Conservation (phyloP, 1,140 invertebrate species). For the Cephus cinctus region DNA sequence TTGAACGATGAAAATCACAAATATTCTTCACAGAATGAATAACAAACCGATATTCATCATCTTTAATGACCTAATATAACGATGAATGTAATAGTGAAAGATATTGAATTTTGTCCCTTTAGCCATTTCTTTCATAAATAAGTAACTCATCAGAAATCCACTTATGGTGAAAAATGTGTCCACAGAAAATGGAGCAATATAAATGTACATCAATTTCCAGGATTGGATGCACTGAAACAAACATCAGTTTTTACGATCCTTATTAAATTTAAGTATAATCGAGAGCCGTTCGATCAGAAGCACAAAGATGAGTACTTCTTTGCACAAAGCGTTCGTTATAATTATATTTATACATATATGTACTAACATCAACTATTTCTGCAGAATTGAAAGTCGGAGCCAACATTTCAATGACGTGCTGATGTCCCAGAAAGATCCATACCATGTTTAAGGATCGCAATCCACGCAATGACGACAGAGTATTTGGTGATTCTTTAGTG, state of each 20-base stretch:
- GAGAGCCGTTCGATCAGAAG: no score
- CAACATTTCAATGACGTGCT: constrained; percentile 25
- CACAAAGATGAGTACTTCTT: no score
- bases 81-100: constrained; percentile 40
- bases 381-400: constrained; percentile 20
- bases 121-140: constrained; percentile 53
- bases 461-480: constrained; percentile 38
- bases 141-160: constrained; percentile 62
- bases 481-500: constrained; percentile 17
- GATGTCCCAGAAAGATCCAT: constrained; percentile 49
- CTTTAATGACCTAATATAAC: constrained; percentile 36
- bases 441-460: constrained; percentile 44
- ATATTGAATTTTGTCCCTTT: constrained; percentile 40
- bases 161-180: constrained; percentile 63
- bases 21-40: not conserved
- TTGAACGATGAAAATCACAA: constrained; percentile 5
- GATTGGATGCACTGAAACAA: constrained; percentile 23
- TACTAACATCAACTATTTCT: constrained; percentile 17
- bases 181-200: constrained; percentile 47
- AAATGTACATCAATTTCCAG: constrained; percentile 33
- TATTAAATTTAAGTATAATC: not conserved
- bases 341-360: no score
- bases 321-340: no score
- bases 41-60: constrained; percentile 1
- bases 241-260: not conserved